Base-by-base conservation (phyloP, 2,113 vertebrate genomes). In the Tor tambroides region DNA sequence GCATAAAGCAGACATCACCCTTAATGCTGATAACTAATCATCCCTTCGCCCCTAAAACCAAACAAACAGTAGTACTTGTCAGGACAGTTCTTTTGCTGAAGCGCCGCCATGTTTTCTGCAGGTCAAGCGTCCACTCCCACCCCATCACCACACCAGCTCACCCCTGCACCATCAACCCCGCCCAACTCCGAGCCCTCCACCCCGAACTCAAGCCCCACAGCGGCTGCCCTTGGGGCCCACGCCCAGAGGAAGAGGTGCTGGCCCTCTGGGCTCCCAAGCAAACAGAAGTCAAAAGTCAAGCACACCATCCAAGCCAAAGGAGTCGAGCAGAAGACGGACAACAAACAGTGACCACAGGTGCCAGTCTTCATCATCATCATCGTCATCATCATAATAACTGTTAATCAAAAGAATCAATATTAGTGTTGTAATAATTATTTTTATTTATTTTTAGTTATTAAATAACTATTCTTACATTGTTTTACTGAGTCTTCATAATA, bases 221-320 rank as follows among this genome's bases (percentile, higher is more conserved):
- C 85, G 15, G 12, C 51, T 1, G 38, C 79, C n/a, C 78, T 0
- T 21, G 43, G 69, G 21, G 0, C 61, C 49, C 63, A 83, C 23
- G 89, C 85, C 2, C 85, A 76, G 5, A 92, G 90, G 79, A 94
- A 92, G 11, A 94, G 92, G 84, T 85, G 88, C 35, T n/a, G 81
- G 6, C 32, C 86, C 32, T 86, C 88, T 10, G 94, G 93, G 74
- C 38, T 85, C 2, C 88, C 89, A 0, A 91, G 91, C 59, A 91
- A 76, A 51, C 93, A 93, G 46, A 92, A 83, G 89, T 79, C 86
- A 59, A 91, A 89, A 76, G 51, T 89, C 46, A 88, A 91, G 82
- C 87, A 88, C 84, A 85, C 89, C 78, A 80, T 30, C 78, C 72
- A 81, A 85, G 23, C 88, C 90, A 86, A 41, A 80, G 69, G 87